Base-by-base conservation (phyloP, 2,113 vertebrate genomes). In the Microcebus murinus region DNA sequence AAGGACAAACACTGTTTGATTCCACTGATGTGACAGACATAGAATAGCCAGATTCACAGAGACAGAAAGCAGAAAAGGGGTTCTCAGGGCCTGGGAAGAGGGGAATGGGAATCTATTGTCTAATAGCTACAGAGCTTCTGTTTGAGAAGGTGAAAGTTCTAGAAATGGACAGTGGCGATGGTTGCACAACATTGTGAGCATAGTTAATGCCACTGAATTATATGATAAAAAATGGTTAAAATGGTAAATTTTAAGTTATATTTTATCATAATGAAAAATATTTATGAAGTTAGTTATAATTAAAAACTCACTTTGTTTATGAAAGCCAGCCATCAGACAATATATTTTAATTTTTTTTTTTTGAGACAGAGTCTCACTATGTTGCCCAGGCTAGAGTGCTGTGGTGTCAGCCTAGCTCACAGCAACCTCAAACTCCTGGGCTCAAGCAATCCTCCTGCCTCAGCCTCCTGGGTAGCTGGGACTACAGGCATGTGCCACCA, bases 261-360 rank as follows among this genome's bases (percentile, higher is more conserved):
- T 80, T 87, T 86, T 90, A 20, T 15, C 10, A 61, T 4, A 85
- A 84, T 48, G 50, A 45, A 81, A 90, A 50, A 17, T 3, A 61
- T 36, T 74, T 87, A 27, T 12, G 48, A 88, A 80, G 36, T 87
- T 63, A 27, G 45, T 86, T 63, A 29, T 42, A 77, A 70, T 50
- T 48, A 42, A 87, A 92, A 68, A 23, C n/a, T 29, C n/a, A 52
- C 50, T 92, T 74, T 81, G 29, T 45, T 90, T 79, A 55, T 27
- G 71, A 94, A 93, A 68, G 23, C 1, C 48, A 48, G 52, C 29
- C 85, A 85, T 27, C 73, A 48, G 52, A 34, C 6, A 8, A 83
- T 52, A 1, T 11, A 12, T 48, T 11, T 48, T 11, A 2, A 48
- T 48, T 48, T 48, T 48, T 48, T 48, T 48, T 48, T 45, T 45